Base-by-base conservation (phyloP, 2,113 vertebrate genomes). In the Phylloscopus whistleri region DNA sequence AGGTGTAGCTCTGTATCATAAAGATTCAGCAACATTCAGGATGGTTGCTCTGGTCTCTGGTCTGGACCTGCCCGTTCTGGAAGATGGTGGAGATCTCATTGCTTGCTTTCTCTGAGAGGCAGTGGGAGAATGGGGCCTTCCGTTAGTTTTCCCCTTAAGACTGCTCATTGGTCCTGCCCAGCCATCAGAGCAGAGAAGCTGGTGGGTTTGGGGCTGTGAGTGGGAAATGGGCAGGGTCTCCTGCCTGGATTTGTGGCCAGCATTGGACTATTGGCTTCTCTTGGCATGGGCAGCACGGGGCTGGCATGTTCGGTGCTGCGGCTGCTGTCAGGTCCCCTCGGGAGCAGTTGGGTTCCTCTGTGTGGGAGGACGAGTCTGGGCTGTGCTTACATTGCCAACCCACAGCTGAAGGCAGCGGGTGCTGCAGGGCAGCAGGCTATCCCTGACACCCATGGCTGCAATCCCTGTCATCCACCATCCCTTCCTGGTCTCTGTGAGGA, bases 391-490 rank as follows among this genome's bases (percentile, higher is more conserved):
- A 0, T 3, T 17, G 5, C 52, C 41, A 23, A 5, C 24, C 1
- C 0, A 4, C 0, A 2, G 39, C 10, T n/a, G 75, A 18, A 37
- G 66, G 39, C 19, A 5, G 46, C 0, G 4, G 14, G n/a, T 14
- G 56, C 16, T 23, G 37, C 2, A 49, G 60, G 39, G 77, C 68
- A 46, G 59, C 49, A 48, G 46, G 16, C 44, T 49, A 13, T 11
- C 26, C 52, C 5, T 18, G 37, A 1, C 22, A 3, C 41, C 62
- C 27, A 11, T 15, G 63, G 68, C 69, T 18, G 43, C 33, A 26
- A 0, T 16, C 41, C 1, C 41, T 19, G 75, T 8, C 49, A 26
- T 33, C 51, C 60, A 2, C 0, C 0, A 2, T 17, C 37, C 23
- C 30, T 27, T 18, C 44, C 49, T 27, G 62, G 6, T 4, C 48